phyloP scores from a whole-genome alignment of 2,888 invertebrate genomes.

The Drosophila paramelanica region DNA sequence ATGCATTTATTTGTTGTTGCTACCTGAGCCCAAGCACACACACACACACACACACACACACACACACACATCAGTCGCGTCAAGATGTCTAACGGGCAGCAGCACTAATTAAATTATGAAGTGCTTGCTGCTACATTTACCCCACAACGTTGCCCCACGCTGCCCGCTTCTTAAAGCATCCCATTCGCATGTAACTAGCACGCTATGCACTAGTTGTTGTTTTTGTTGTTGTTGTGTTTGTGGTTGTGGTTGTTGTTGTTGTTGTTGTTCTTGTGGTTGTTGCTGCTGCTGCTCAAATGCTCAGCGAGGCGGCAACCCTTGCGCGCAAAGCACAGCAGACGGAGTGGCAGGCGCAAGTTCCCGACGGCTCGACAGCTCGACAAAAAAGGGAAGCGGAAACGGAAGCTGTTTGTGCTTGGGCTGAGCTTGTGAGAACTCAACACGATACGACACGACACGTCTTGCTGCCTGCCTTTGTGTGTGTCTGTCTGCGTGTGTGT shows the following conservation, averaged over 20 bases:
- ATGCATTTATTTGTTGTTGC: constrained; percentile 30
- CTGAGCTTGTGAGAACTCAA: constrained; percentile 37
- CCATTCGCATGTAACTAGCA: constrained; percentile 37
- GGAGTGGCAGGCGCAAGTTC: constrained; percentile 31
- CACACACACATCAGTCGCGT: constrained; percentile 7
- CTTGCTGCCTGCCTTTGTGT: constrained; percentile 4
- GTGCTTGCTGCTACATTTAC: constrained; percentile 71
- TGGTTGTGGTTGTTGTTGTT: constrained; percentile 6
- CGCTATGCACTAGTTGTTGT: constrained; percentile 9
- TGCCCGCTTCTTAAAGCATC: constrained; percentile 22
- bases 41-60: constrained; percentile 17
- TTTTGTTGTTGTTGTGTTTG: not conserved
- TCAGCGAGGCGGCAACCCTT: constrained; percentile 67
- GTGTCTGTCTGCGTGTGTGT: not conserved
- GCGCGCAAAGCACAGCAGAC: constrained; percentile 31
- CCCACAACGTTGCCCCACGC: constrained; percentile 13
- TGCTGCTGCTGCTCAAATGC: constrained; percentile 50
- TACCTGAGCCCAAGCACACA: constrained; percentile 15
- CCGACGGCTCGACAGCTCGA: constrained; percentile 8
- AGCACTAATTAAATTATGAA: constrained; percentile 76
- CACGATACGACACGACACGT: constrained; percentile 39
- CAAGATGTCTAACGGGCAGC: constrained; percentile 54
- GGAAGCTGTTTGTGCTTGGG: constrained; percentile 69
- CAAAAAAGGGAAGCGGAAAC: constrained; percentile 64
- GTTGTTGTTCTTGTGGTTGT: constrained; percentile 14